Conservation (phyloP, 1,140 invertebrate genomes). For the Bicyclus anynana region DNA sequence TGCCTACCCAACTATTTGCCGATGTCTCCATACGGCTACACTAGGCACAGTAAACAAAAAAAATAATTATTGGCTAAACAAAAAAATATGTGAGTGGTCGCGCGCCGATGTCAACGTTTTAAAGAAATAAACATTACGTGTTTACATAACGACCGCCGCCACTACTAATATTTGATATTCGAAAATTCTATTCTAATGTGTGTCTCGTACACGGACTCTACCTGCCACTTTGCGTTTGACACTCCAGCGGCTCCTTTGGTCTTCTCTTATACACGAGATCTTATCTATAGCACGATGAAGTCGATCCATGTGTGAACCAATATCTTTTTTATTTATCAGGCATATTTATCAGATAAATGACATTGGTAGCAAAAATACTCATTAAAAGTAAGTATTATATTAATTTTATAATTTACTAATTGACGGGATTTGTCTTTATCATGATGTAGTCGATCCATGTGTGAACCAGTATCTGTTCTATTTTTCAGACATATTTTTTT, state of each 20-base stretch:
- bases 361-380: too few relatives aligned
- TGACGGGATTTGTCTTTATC: too few relatives aligned
- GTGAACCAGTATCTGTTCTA: too few relatives aligned
- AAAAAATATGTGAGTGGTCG: conserved; percentile 71
- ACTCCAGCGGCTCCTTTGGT: conserved; percentile 68
- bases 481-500: too few relatives aligned
- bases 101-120: conserved; percentile 64
- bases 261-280: neutral
- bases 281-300: neutral
- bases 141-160: conserved; percentile 69
- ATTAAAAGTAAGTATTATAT: too few relatives aligned
- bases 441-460: too few relatives aligned
- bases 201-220: conserved; percentile 62
- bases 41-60: conserved; percentile 65
- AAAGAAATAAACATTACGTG: conserved; percentile 74
- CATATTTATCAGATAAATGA: too few relatives aligned
- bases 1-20: conserved; percentile 42
- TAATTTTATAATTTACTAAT: too few relatives aligned
- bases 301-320: neutral
- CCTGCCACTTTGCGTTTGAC: conserved; percentile 50
- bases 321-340: neutral
- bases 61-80: conserved; percentile 72
- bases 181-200: conserved; percentile 76
- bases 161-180: conserved; percentile 74
- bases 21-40: conserved; percentile 53